These are phyloP conservation scores for Pterocles orientalis DNA, from an alignment of 2,113 vertebrate species.

Conservation along the genomic window DNA sequence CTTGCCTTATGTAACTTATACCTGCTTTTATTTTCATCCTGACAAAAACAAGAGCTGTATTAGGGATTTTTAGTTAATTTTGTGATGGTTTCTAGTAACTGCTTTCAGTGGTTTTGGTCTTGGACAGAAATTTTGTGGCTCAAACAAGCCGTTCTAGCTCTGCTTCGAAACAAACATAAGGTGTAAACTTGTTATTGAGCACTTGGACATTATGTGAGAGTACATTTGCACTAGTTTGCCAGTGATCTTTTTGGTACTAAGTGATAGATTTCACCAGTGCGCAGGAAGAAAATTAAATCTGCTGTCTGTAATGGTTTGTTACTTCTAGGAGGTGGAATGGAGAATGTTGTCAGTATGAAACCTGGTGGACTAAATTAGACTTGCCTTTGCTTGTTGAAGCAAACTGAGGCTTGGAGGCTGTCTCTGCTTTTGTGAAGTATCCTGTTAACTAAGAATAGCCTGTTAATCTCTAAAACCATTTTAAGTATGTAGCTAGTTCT, in stretches of 20 bases:
- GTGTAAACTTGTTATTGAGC: neutral
- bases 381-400: neutral
- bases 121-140: neutral
- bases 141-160: neutral
- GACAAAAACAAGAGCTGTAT: neutral
- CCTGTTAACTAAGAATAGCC: neutral
- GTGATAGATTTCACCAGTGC: neutral
- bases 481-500: neutral
- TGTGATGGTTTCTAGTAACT: neutral
- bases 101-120: neutral
- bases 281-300: neutral
- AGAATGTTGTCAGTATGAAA: fast-evolving
- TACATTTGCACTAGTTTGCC: neutral
- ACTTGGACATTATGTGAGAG: neutral
- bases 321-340: neutral
- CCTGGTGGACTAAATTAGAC: neutral
- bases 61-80: neutral
- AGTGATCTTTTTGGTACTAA: neutral
- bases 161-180: neutral
- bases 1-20: neutral
- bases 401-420: neutral
- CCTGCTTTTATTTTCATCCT: neutral
- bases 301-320: fast-evolving
- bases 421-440: neutral
- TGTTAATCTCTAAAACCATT: neutral